Percentiles rank a stretch among this genome's conserved stretches.
Evolutionary conservation across 2,113 vertebrate genomes (phyloP).

Genomic region (Orientallactaga bullata): DNA sequence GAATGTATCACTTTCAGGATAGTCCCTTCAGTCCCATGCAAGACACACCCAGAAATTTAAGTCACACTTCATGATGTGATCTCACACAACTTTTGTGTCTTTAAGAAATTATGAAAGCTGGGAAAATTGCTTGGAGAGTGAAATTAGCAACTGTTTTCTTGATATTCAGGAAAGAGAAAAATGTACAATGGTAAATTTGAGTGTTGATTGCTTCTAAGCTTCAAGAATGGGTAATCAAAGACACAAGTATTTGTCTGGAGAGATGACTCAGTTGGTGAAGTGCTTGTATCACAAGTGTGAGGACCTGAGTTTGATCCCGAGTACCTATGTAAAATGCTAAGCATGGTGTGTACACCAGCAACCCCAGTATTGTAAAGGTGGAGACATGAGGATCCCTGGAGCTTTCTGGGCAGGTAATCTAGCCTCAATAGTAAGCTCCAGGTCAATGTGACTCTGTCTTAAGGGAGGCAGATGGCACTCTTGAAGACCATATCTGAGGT

Average conservation of each 20-base stretch:
- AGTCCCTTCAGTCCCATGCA: not conserved
- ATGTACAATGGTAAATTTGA: not conserved
- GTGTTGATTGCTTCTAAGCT: constrained; percentile 6
- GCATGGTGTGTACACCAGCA: too few relatives aligned
- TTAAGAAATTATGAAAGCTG: not conserved
- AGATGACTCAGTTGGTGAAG: not conserved
- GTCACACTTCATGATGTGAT: not conserved
- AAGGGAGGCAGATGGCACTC: too few relatives aligned
- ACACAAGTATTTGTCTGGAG: not conserved
- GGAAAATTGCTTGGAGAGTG: not conserved
- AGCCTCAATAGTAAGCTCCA: too few relatives aligned
- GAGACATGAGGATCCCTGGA: too few relatives aligned
- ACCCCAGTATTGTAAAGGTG: too few relatives aligned
- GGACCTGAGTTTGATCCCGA: too few relatives aligned
- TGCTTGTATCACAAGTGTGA: too few relatives aligned
- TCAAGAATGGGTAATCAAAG: not conserved
- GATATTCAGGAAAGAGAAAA: constrained; percentile 1
- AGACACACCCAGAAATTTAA: not conserved
- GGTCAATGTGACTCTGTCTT: too few relatives aligned
- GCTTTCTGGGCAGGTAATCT: too few relatives aligned
- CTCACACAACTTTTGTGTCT: not conserved
- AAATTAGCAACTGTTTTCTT: not conserved
- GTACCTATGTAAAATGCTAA: too few relatives aligned
- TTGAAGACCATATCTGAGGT: too few relatives aligned
- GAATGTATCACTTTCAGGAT: not conserved